phyloP scores from a whole-genome alignment of 2,797 vertebrate species.

The Melanotaenia nigrans region DNA sequence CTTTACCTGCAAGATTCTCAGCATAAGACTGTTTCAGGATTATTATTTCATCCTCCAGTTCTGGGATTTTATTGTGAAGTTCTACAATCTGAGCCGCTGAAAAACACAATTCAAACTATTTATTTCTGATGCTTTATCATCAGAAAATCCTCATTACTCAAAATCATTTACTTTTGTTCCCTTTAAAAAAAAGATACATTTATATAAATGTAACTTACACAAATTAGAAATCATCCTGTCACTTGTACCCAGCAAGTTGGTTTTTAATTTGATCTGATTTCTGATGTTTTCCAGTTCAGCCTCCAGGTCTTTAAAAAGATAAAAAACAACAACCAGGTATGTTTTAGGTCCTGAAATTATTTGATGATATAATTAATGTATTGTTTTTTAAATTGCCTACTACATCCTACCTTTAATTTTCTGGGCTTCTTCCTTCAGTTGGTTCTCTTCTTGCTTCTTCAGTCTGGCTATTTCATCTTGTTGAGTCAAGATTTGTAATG shows the following conservation, averaged over 20 bases:
- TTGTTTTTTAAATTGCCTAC: background rate
- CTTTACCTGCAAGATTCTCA: conserved; percentile 27
- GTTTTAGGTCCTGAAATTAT: background rate
- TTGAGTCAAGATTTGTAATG: conserved; percentile 41
- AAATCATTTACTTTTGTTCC: background rate
- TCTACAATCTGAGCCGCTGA: conserved; percentile 52
- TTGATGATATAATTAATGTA: background rate
- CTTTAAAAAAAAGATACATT: background rate
- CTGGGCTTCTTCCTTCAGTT: background rate
- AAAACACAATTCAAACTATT: background rate
- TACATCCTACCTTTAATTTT: conserved; percentile 43
- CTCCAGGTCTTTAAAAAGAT: conserved; percentile 49
- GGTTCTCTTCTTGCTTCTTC: conserved; percentile 1
- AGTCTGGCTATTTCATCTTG: conserved; percentile 39
- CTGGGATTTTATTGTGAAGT: conserved; percentile 39
- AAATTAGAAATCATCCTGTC: conserved; percentile 20
- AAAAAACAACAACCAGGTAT: too few species aligned
- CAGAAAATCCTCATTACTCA: too few species aligned
- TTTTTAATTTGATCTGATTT: conserved; percentile 46
- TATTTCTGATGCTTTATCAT: background rate
- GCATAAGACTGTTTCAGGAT: conserved; percentile 11
- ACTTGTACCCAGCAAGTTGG: background rate
- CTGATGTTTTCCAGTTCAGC: conserved; percentile 35
- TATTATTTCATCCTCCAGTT: conserved; percentile 28
- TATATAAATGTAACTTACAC: conserved; percentile 27